Percentiles rank a stretch among this genome's conserved stretches.
phyloP scores from a whole-genome alignment of 2,797 vertebrate species.

The Myoxocephalus aenaeus region DNA sequence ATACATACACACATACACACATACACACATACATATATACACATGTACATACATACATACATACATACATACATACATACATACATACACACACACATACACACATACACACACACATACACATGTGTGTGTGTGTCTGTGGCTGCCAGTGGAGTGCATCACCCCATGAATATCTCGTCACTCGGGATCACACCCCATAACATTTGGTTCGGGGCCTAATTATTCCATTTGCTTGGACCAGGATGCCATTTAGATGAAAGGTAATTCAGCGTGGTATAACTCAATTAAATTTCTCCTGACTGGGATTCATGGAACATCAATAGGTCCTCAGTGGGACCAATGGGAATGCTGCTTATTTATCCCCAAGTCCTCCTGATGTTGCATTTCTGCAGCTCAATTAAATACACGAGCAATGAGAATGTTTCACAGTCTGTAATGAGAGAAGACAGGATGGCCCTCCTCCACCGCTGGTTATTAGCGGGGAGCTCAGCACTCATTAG shows the following conservation, averaged over 20 bases:
- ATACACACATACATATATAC: too few relatives aligned
- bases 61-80: too few relatives aligned
- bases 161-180: conserved; percentile 81
- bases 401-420: conserved; percentile 84
- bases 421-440: conserved; percentile 89
- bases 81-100: too few relatives aligned
- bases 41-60: too few relatives aligned
- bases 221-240: conserved; percentile 93
- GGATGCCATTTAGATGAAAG: conserved; percentile 92
- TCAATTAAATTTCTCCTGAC: conserved; percentile 93
- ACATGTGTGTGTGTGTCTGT: too few relatives aligned
- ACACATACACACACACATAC: too few relatives aligned
- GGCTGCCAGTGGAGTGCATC: conserved; percentile 83
- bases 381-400: conserved; percentile 94
- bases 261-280: conserved; percentile 93
- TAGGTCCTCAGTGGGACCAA: conserved; percentile 90
- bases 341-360: conserved; percentile 88
- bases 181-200: conserved; percentile 90
- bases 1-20: too few relatives aligned
- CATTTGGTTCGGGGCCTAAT: conserved; percentile 89
- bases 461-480: conserved; percentile 63
- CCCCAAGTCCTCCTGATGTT: conserved; percentile 86
- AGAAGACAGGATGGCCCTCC: conserved; percentile 71
- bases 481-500: conserved; percentile 72
- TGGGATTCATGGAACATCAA: conserved; percentile 93